Evolutionary conservation across 2,797 vertebrate genomes (phyloP), one percentile per base, ranked within the genome.

Genomic region (Sebastes steindachneri): DNA sequence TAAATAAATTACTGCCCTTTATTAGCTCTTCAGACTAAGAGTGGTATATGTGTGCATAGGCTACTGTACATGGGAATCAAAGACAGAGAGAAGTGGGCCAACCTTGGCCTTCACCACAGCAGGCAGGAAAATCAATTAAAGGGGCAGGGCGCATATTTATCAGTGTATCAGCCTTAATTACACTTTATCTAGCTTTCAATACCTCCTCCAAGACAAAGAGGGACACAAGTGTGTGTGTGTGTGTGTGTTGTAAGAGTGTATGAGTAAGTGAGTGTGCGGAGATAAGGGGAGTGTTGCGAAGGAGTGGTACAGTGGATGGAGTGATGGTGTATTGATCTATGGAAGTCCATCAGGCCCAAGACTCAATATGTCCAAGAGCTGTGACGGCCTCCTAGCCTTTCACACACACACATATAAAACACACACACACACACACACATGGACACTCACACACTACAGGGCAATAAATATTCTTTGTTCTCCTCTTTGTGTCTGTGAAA

Each of bases 131-230:
- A 93, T 93, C 92, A 88, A 94, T 94, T 88, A 78, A 80, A 90
- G 75, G 77, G 83, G 67, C 66, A 81, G 68, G 63, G 26, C 23
- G 45, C 74, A 79, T 83, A 90, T 94, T 94, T 86, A 94, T 94
- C 90, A 88, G 75, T 53, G 58, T 69, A 89, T 77, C 79, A 74
- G 84, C 71, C 86, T 83, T 91, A 91, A 94, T 91, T 90, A 91
- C 68, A 85, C 75, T 83, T 88, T 85, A 93, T 93, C 92, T 86
- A 37, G 72, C 57, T 88, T 88, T 92, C 92, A 87, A 86, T 92
- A 89, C 48, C 74, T 80, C 72, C 78, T 72, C 26, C 67, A 71
- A 88, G 86, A 85, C 82, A 75, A 28, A 48, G 59, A 41, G 6
- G 14, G 73, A 54, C 29, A 75, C 14, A 33, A 23, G 79, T 45